These are phyloP conservation scores for Nemoura dubitans DNA, from an alignment of 2,888 invertebrate species.

Conservation along the genomic window DNA sequence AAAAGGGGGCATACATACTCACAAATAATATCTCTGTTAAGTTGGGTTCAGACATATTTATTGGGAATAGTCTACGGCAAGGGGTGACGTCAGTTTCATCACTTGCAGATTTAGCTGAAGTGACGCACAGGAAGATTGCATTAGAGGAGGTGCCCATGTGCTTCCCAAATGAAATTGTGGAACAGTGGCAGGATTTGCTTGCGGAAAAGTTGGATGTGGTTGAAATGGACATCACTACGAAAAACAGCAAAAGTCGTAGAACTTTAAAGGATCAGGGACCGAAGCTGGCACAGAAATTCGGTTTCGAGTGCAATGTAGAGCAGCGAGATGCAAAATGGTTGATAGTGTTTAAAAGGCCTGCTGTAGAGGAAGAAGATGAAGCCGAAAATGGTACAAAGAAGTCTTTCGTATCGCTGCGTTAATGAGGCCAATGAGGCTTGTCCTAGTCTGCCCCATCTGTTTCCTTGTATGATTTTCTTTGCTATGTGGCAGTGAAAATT, in stretches of 20 bases:
- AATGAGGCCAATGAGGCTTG: no score
- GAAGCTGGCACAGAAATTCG: background rate
- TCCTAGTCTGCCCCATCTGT: no score
- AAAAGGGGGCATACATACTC: no score
- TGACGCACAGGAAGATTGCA: background rate
- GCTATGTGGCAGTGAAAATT: no score
- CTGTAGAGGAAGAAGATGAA: background rate
- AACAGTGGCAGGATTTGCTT: background rate
- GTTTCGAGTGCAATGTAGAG: background rate
- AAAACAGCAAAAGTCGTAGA: background rate
- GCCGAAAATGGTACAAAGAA: no score
- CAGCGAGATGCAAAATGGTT: background rate
- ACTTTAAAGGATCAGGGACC: background rate
- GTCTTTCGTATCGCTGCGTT: no score
- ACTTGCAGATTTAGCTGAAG: background rate
- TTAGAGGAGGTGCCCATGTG: slow-evolving; percentile 28
- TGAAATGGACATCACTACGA: background rate
- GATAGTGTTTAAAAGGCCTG: background rate
- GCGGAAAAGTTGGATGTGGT: background rate
- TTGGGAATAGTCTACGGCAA: no score
- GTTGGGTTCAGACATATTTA: no score
- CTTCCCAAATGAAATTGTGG: slow-evolving; percentile 10
- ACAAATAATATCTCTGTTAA: no score
- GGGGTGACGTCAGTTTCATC: background rate
- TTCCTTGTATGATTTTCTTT: no score